These are phyloP conservation scores for Agrilus cyanescens DNA, from an alignment of 2,888 invertebrate species.

Conservation along the genomic window DNA sequence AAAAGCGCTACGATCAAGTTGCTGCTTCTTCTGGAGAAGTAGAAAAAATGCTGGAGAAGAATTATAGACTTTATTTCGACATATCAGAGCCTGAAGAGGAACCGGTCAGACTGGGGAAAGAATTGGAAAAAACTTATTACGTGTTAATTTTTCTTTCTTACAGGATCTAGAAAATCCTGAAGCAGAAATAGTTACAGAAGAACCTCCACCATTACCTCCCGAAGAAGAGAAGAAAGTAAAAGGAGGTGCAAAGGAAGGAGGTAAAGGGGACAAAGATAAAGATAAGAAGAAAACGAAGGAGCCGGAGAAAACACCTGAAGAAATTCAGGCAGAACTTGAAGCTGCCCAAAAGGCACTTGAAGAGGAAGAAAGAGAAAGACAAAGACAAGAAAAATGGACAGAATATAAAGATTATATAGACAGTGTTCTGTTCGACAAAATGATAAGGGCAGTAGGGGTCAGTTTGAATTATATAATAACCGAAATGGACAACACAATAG, in stretches of 20 bases:
- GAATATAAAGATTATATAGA: conserved; percentile 56
- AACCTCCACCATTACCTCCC: conserved; percentile 4
- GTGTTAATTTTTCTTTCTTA: conserved; percentile 1
- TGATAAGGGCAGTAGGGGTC: conserved; percentile 40
- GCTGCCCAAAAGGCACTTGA: conserved; percentile 19
- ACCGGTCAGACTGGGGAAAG: conserved; percentile 12
- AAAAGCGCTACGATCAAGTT: conserved; percentile 41
- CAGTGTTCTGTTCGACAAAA: conserved; percentile 43
- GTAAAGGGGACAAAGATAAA: conserved; percentile 26
- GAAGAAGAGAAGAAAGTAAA: conserved; percentile 11
- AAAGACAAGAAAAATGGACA: conserved; percentile 37
- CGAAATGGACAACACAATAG: conserved; percentile 46
- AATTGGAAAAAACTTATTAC: conserved; percentile 8
- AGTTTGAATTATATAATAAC: conserved; percentile 47
- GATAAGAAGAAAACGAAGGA: conserved; percentile 7
- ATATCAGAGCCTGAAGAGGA: conserved; percentile 30
- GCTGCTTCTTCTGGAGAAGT: conserved; percentile 44
- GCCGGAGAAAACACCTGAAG: conserved; percentile 9
- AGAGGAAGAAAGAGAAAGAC: conserved; percentile 20
- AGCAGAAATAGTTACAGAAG: conserved; percentile 3
- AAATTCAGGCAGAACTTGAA: conserved; percentile 13
- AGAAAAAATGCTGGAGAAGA: conserved; percentile 45
- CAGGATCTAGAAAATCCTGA: conserved; percentile 1
- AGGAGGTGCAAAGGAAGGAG: conserved; percentile 30
- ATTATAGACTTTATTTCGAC: conserved; percentile 60